phyloP scores from a whole-genome alignment of 2,797 vertebrate genomes.

The Geotrypetes seraphini region DNA sequence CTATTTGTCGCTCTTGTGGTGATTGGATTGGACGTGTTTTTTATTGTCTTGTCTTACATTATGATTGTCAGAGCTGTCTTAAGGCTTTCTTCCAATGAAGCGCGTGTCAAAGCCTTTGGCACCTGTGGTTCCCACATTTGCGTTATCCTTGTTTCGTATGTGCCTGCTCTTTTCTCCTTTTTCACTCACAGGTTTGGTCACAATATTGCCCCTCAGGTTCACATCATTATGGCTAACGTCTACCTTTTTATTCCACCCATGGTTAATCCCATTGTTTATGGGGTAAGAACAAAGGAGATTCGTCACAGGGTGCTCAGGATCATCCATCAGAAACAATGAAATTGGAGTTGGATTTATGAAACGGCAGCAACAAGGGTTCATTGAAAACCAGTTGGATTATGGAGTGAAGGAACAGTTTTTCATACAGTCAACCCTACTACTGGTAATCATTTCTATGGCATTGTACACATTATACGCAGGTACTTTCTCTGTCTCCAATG shows the following conservation, averaged over 20 bases:
- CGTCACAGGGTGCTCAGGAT: background rate
- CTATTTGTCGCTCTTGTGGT: slow-evolving; percentile 1
- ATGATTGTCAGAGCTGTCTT: slow-evolving; percentile 1
- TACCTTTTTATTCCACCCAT: background rate
- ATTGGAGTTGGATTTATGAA: too few species aligned
- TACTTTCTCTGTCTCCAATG: too few species aligned
- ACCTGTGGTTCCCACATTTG: slow-evolving; percentile 1
- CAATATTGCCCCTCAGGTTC: background rate
- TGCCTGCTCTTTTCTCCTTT: slow-evolving; percentile 2
- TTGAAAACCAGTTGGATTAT: too few species aligned
- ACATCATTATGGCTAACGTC: slow-evolving; percentile 1
- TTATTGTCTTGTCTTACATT: slow-evolving; percentile 2
- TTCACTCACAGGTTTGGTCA: slow-evolving; percentile 5
- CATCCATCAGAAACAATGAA: too few species aligned
- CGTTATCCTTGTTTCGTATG: background rate
- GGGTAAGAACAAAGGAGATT: slow-evolving; percentile 1
- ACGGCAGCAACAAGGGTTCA: too few species aligned
- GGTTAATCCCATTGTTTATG: background rate
- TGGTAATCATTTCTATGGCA: too few species aligned
- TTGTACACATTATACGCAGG: too few species aligned
- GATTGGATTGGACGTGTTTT: background rate
- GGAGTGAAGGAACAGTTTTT: too few species aligned
- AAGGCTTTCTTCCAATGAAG: background rate
- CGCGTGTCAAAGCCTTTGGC: background rate
- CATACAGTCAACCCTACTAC: too few species aligned